Conservation (phyloP, 2,113 vertebrate species). For the Ancistrus triradiatus region DNA sequence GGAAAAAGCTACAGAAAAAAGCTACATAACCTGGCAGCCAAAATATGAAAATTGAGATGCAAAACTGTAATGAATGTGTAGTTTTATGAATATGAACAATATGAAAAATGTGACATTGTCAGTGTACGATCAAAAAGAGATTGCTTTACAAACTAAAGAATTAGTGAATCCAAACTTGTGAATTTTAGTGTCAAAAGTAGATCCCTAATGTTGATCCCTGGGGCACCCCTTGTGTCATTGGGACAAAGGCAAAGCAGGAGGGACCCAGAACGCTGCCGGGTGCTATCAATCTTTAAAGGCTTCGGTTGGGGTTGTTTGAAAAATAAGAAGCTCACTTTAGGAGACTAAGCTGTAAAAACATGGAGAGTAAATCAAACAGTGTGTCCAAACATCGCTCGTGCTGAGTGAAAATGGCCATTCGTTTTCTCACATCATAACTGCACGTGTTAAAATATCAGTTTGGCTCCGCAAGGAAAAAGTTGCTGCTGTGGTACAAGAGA, state of each 20-base stretch:
- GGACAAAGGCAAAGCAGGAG: background rate
- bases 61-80: too few species aligned
- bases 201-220: background rate
- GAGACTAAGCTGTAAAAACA: slow-evolving; percentile 49
- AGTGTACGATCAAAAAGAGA: too few species aligned
- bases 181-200: too few species aligned
- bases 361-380: slow-evolving; percentile 38
- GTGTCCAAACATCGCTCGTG: slow-evolving; percentile 38
- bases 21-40: too few species aligned
- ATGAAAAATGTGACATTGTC: too few species aligned
- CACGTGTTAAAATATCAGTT: slow-evolving; percentile 14
- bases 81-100: too few species aligned
- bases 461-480: background rate
- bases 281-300: slow-evolving; percentile 11
- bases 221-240: background rate
- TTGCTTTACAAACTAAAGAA: too few species aligned
- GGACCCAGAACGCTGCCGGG: background rate
- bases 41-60: too few species aligned
- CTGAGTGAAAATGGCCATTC: slow-evolving; percentile 13
- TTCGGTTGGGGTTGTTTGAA: slow-evolving; percentile 17
- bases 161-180: background rate
- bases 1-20: too few species aligned
- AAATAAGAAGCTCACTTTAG: slow-evolving; percentile 24
- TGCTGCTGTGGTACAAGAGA: too few species aligned
- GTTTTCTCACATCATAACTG: slow-evolving; percentile 1